A percentile compares a stretch with the other conserved stretches of the same genome.
phyloP scores from a whole-genome alignment of 2,888 invertebrate genomes.

The Pycnomerus fuliginosus region DNA sequence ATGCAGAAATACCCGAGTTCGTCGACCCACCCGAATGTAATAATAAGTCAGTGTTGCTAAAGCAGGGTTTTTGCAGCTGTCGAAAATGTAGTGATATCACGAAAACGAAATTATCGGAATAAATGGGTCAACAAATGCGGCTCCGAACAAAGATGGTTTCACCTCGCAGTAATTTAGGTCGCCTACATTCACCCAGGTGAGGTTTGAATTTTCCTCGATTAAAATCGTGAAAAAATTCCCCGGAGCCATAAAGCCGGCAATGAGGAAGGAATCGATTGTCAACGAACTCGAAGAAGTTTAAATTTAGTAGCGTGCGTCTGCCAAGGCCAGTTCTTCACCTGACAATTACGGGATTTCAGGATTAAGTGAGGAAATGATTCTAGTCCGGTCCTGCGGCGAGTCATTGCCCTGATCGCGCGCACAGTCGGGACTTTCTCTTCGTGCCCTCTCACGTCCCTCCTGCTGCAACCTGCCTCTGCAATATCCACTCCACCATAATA shows the following conservation, averaged over 20 bases:
- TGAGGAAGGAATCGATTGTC: no score
- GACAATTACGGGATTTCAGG: no score
- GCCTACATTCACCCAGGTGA: slow-evolving; percentile 15
- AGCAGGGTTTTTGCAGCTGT: slow-evolving; percentile 7
- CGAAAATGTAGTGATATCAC: no score
- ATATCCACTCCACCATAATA: no score
- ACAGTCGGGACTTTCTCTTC: slow-evolving; percentile 33
- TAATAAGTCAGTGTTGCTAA: slow-evolving; percentile 20
- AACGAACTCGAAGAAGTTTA: not conserved
- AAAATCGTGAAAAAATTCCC: no score
- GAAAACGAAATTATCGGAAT: slow-evolving; percentile 10
- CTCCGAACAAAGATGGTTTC: slow-evolving; percentile 6
- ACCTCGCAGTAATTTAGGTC: slow-evolving; percentile 19
- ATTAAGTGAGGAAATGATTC: slow-evolving; percentile 9
- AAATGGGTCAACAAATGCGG: slow-evolving; percentile 9
- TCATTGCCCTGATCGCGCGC: slow-evolving; percentile 28
- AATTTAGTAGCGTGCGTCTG: not conserved
- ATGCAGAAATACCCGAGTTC: slow-evolving; percentile 18
- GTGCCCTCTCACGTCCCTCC: slow-evolving; percentile 20
- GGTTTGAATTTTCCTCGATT: no score
- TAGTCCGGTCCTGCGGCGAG: slow-evolving; percentile 20
- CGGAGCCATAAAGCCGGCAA: no score
- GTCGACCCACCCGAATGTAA: slow-evolving; percentile 18
- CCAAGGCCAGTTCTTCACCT: slow-evolving; percentile 14
- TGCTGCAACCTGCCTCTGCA: slow-evolving; percentile 4